Evolutionary conservation across 53 echinoderm and acorn worm species (phyloP), one percentile per base, ranked within the genome.

Genomic region (Actinopyga echinites): DNA sequence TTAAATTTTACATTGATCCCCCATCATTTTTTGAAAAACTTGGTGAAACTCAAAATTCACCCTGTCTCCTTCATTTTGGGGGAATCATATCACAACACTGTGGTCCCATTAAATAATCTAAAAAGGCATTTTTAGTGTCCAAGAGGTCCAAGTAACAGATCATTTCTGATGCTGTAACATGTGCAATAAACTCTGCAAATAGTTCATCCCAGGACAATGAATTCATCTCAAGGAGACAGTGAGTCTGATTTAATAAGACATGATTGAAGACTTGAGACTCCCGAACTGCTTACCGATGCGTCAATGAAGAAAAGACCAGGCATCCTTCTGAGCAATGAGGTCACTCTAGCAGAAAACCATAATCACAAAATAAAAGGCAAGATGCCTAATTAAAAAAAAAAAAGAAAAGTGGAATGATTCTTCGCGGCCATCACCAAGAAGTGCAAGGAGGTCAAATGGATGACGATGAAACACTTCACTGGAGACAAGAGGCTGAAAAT

Each of bases 271-370:
- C 71, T 71, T 10, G 3, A 13, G 45, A 26, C 21, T 38, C 42
- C 71, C 0, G 8, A 42, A n/a, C 44, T 71, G 71, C 44, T 42
- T 34, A 71, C 71, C 25, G 71, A 71, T 71, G 71, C 71, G 44
- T 12, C 40, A 45, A 71, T 71, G 71, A 71, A 71, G 71, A 45
- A 71, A 71, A 42, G 40, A 42, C 71, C 71, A 71, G 40, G 10
- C 71, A 71, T 71, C 44, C 71, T 71, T 71, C 38, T 42, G 43
- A 71, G 71, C 71, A 71, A 71, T 40, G 26, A 28, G 26, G 44
- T 40, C 42, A 24, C 6, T 71, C 36, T 25, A 71, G 71, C 71
- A 42, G 71, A 71, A 71, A 71, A 71, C 36, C 40, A 13, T 44
- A 44, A 38, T 42, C 26, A 42, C 40, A 42, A 71, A 23, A 71